These are phyloP conservation scores for Harpagifer antarcticus DNA, from an alignment of 2,797 vertebrate species.

Conservation along the genomic window DNA sequence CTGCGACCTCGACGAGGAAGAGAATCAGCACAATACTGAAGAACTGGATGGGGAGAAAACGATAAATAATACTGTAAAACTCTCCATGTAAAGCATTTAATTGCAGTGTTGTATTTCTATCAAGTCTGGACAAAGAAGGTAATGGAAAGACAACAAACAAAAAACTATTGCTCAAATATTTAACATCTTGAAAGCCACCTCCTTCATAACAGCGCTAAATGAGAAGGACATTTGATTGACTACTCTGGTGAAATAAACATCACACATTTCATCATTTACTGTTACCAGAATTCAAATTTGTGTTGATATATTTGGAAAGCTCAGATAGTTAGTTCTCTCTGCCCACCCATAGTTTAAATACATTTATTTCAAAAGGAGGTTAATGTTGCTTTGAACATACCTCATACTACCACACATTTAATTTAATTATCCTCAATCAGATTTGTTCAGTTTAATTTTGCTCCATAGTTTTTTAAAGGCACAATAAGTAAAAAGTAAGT, in stretches of 20 bases:
- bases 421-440: background rate
- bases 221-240: background rate
- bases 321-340: no score
- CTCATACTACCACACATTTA: background rate
- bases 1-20: slow-evolving; percentile 84
- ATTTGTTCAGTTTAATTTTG: background rate
- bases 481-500: no score
- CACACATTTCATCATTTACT: background rate
- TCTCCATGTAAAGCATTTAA: background rate
- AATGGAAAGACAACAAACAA: background rate
- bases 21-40: slow-evolving; percentile 85
- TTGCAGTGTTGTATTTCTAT: background rate
- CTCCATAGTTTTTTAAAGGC: background rate
- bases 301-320: no score
- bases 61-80: background rate
- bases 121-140: background rate
- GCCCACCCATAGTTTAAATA: background rate
- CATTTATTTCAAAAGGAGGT: background rate
- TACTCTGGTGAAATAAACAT: background rate
- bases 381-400: background rate
- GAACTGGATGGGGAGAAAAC: slow-evolving; percentile 76
- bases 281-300: background rate
- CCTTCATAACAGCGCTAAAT: background rate
- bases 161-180: slow-evolving; percentile 9
- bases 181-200: background rate